These are phyloP conservation scores for Crepidodera aurea DNA, from an alignment of 2,888 invertebrate species.

Conservation along the genomic window DNA sequence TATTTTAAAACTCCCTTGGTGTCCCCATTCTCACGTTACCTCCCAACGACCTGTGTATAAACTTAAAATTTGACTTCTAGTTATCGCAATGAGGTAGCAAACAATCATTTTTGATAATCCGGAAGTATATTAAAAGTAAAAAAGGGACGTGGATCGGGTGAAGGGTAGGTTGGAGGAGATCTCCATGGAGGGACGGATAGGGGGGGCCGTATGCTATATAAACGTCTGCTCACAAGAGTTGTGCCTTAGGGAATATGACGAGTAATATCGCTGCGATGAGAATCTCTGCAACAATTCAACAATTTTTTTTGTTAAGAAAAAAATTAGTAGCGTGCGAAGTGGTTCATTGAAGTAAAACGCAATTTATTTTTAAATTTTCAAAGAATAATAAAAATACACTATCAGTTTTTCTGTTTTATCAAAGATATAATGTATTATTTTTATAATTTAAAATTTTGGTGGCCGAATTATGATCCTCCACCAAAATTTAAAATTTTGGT, in stretches of 20 bases:
- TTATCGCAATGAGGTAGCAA: too few species aligned
- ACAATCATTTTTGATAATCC: too few species aligned
- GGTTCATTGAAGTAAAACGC: neutral
- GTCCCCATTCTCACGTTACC: too few species aligned
- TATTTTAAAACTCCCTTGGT: too few species aligned
- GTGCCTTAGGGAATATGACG: conserved; percentile 81
- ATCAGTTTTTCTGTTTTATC: too few species aligned
- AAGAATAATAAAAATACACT: too few species aligned
- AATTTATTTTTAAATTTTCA: too few species aligned
- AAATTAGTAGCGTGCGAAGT: neutral
- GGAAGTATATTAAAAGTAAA: conserved; percentile 59
- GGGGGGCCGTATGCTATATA: conserved; percentile 72
- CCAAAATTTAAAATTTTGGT: neutral
- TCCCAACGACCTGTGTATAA: too few species aligned
- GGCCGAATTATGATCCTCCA: too few species aligned
- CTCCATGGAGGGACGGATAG: conserved; percentile 52
- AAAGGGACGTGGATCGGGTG: conserved; percentile 60
- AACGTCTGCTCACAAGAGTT: conserved; percentile 87
- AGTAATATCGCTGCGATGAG: conserved; percentile 81
- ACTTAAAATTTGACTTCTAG: too few species aligned
- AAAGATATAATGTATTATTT: too few species aligned
- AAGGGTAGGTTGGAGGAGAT: conserved; percentile 60
- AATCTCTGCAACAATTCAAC: conserved; percentile 73
- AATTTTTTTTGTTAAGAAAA: conserved; percentile 10
- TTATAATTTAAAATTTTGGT: too few species aligned